Evolutionary conservation across 2,797 vertebrate genomes (phyloP).

Genomic region (Clangula hyemalis): DNA sequence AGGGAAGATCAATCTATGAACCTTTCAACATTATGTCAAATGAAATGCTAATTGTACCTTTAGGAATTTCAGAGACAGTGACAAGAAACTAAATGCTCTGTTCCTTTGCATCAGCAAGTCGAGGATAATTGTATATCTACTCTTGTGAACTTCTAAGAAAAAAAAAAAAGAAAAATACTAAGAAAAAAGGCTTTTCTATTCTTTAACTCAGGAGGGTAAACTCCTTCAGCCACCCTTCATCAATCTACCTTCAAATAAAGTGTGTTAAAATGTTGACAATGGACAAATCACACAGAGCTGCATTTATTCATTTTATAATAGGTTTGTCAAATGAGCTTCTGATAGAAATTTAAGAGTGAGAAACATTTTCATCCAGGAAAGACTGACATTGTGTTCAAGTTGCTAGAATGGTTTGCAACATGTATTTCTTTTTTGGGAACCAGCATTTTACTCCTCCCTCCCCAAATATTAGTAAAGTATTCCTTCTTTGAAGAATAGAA

Average conservation of each 20-base stretch:
- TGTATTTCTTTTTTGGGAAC: slow-evolving; percentile 29
- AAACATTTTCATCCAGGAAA: slow-evolving; percentile 79
- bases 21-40: slow-evolving; percentile 99
- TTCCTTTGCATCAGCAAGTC: slow-evolving; percentile 98
- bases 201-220: slow-evolving; percentile 85
- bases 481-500: slow-evolving; percentile 52
- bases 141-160: slow-evolving; percentile 85
- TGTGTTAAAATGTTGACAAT: slow-evolving; percentile 86
- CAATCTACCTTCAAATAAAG: slow-evolving; percentile 85
- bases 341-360: slow-evolving; percentile 79
- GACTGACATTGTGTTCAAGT: slow-evolving; percentile 71
- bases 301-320: slow-evolving; percentile 87
- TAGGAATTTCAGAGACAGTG: slow-evolving; percentile 99
- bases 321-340: slow-evolving; percentile 84
- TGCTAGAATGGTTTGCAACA: slow-evolving; percentile 61
- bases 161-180: slow-evolving; percentile 77
- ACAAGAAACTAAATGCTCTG: slow-evolving; percentile 99
- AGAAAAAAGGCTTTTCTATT: slow-evolving; percentile 86
- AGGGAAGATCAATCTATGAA: slow-evolving; percentile 99
- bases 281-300: slow-evolving; percentile 83
- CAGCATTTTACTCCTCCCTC: neutral
- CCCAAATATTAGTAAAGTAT: slow-evolving; percentile 57
- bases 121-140: slow-evolving; percentile 93
- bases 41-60: slow-evolving; percentile 99
- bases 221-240: slow-evolving; percentile 85